Percentiles rank a stretch among this genome's conserved stretches.
phyloP scores from a whole-genome alignment of 2,113 vertebrate species.

The Dasypus novemcinctus region DNA sequence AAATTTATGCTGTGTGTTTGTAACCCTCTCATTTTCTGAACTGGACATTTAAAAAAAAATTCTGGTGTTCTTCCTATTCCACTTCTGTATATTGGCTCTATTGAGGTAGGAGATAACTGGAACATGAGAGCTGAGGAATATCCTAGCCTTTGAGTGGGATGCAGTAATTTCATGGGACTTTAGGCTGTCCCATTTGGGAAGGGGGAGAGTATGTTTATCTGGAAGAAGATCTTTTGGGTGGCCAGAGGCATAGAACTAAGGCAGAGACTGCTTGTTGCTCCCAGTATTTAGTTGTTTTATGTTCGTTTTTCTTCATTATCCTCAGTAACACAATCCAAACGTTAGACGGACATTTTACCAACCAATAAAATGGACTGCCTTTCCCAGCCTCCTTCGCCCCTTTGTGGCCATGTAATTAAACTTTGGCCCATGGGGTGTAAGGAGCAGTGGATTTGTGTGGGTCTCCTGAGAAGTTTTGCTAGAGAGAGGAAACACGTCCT shows the following conservation, averaged over 20 bases:
- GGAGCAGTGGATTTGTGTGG: background rate
- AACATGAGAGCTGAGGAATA: background rate
- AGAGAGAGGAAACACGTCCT: background rate
- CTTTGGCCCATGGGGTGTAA: background rate
- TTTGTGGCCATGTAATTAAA: background rate
- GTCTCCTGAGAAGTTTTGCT: background rate
- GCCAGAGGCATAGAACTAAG: background rate
- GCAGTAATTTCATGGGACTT: background rate
- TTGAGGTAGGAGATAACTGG: background rate
- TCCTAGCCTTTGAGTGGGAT: background rate
- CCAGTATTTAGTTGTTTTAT: background rate
- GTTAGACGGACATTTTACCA: background rate
- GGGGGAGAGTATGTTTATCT: background rate
- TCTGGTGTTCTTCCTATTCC: background rate
- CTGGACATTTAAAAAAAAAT: background rate
- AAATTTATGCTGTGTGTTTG: conserved; percentile 17
- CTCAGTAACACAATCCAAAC: background rate
- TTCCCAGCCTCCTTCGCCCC: background rate
- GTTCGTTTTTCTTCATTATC: background rate
- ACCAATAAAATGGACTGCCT: background rate
- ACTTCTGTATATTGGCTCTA: background rate
- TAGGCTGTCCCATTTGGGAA: background rate
- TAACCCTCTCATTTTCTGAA: background rate
- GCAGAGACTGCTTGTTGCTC: background rate
- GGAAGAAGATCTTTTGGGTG: background rate